These are phyloP conservation scores for Drosophila tristis DNA, from an alignment of 1,140 invertebrate genomes.

Conservation along the genomic window DNA sequence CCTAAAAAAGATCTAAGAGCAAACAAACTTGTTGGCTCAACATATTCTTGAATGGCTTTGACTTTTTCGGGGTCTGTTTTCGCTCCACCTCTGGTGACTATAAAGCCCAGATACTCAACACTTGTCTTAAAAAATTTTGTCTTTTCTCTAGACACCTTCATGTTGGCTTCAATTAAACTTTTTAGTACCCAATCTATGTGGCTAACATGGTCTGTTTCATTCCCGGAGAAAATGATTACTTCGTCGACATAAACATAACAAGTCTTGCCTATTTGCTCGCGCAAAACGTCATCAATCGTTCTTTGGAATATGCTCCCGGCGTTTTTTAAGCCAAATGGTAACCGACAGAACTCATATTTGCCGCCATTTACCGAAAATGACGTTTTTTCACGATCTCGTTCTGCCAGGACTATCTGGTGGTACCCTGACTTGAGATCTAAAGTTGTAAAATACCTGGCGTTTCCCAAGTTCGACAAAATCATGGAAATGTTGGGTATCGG, in stretches of 20 bases:
- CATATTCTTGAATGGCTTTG: background rate
- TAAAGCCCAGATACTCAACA: background rate
- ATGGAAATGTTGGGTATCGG: constrained; percentile 37
- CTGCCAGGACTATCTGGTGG: constrained; percentile 84
- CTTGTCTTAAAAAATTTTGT: background rate
- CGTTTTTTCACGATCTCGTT: constrained; percentile 81
- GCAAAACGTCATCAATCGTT: constrained; percentile 24
- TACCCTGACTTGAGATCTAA: constrained; percentile 24
- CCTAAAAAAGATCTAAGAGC: too few species aligned
- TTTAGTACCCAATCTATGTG: constrained; percentile 22
- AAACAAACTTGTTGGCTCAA: too few species aligned
- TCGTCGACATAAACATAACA: constrained; percentile 37
- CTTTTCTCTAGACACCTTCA: background rate
- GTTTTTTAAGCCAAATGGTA: constrained; percentile 28
- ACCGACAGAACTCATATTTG: constrained; percentile 34
- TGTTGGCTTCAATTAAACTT: background rate
- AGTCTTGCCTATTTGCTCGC: constrained; percentile 19
- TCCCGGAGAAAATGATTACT: constrained; percentile 23
- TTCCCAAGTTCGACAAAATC: constrained; percentile 68
- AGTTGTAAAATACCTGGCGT: constrained; percentile 14
- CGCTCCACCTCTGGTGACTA: background rate
- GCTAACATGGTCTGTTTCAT: constrained; percentile 6
- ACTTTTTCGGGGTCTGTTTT: background rate
- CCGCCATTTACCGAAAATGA: constrained; percentile 78
- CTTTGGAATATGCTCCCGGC: constrained; percentile 32